Conservation (phyloP, 2,888 invertebrate genomes). For the Andrena fulva region DNA sequence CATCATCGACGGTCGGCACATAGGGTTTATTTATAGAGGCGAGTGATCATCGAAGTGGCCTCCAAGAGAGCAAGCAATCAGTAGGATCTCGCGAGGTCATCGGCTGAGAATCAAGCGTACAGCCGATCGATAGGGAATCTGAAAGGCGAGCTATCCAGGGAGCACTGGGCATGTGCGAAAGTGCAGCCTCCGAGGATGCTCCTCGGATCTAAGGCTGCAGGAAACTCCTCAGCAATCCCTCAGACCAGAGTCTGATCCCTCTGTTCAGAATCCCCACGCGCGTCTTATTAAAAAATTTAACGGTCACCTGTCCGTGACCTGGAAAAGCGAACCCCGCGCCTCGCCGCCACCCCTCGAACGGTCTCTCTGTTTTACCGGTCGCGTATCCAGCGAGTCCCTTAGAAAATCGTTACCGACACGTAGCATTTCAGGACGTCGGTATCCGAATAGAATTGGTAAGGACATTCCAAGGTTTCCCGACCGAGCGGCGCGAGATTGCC, state of each 20-base stretch:
- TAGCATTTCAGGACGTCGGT: no score
- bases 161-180: constrained; percentile 49
- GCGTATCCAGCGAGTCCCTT: no score
- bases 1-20: background rate
- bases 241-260: no score
- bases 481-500: background rate
- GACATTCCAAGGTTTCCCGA: no score
- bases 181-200: background rate
- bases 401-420: no score
- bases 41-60: constrained; percentile 7
- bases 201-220: background rate
- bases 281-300: background rate
- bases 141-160: constrained; percentile 17
- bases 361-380: no score
- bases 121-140: constrained; percentile 51
- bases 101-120: constrained; percentile 57
- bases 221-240: background rate
- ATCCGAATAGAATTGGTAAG: no score
- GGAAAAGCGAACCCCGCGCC: constrained; percentile 1
- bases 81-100: constrained; percentile 49
- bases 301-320: constrained; percentile 16
- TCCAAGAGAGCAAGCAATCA: constrained; percentile 10
- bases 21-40: constrained; percentile 6
- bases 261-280: no score
- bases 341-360: no score